A percentile compares a stretch with the other conserved stretches of the same genome.
These are phyloP conservation scores for Lophochroa leadbeateri DNA, from an alignment of 2,113 vertebrate species.

Conservation along the genomic window DNA sequence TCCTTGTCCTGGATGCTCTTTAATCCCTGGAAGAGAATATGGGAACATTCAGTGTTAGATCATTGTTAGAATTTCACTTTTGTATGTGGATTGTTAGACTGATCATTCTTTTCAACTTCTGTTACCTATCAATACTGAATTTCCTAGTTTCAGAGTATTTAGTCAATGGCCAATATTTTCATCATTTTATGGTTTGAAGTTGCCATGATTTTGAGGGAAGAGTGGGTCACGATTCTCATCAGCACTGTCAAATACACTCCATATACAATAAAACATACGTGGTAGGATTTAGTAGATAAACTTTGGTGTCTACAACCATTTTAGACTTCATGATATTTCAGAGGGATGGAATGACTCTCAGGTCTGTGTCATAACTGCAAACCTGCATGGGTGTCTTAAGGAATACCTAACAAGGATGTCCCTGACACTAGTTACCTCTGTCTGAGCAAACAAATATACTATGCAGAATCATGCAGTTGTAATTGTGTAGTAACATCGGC, in stretches of 20 bases:
- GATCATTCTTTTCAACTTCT: not conserved
- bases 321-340: not conserved
- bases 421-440: not conserved
- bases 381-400: not conserved
- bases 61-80: not conserved
- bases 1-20: not conserved
- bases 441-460: not conserved
- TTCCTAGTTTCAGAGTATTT: not conserved
- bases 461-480: not conserved
- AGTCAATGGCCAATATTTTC: not conserved
- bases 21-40: not conserved
- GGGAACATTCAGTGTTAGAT: not conserved
- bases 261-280: rapidly evolving
- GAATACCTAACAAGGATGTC: not conserved
- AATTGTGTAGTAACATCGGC: not conserved
- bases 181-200: not conserved
- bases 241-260: not conserved
- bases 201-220: not conserved
- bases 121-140: not conserved
- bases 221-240: not conserved
- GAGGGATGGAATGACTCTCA: not conserved
- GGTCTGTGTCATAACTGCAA: not conserved
- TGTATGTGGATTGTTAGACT: not conserved
- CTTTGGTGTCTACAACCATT: not conserved
- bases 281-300: not conserved